Evolutionary conservation across 92 coral and sea anemone genomes (phyloP).

Genomic region (Isaurus tuberculatus): DNA sequence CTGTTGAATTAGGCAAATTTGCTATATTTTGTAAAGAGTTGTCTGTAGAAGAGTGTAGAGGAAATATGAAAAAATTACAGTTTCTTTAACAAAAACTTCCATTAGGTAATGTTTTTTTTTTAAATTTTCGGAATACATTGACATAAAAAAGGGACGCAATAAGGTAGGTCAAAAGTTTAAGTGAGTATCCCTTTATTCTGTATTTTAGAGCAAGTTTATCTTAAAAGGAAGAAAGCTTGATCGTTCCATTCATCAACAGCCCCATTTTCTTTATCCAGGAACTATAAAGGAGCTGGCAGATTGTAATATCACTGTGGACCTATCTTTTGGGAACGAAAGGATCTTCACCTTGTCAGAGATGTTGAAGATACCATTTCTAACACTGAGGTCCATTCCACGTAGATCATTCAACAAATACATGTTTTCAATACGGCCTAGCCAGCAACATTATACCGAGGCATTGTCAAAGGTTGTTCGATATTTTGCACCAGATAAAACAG

Average conservation of each 20-base stretch:
- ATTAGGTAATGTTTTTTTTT: no score
- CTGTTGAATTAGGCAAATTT: no score
- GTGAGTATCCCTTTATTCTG: no score
- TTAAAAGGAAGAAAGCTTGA: background rate
- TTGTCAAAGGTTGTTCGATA: conserved; percentile 23
- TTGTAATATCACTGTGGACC: conserved; percentile 35
- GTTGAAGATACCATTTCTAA: conserved; percentile 17
- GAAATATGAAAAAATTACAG: no score
- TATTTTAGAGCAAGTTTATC: no score
- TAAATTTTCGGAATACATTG: no score
- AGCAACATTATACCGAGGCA: conserved; percentile 26
- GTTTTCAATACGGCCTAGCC: conserved; percentile 42
- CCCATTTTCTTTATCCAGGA: background rate
- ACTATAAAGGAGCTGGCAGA: conserved; percentile 22
- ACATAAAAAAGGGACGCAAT: background rate
- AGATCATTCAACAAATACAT: background rate
- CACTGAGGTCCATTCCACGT: conserved; percentile 14
- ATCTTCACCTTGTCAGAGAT: conserved; percentile 32
- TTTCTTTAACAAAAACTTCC: no score
- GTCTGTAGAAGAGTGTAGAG: no score
- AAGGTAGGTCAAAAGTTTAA: no score
- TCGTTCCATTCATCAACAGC: background rate
- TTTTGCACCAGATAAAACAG: conserved; percentile 41
- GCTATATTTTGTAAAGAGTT: no score
- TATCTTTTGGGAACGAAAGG: conserved; percentile 36